These are phyloP conservation scores for Corythornis leucogaster DNA, from an alignment of 2,797 vertebrate species.

Conservation along the genomic window DNA sequence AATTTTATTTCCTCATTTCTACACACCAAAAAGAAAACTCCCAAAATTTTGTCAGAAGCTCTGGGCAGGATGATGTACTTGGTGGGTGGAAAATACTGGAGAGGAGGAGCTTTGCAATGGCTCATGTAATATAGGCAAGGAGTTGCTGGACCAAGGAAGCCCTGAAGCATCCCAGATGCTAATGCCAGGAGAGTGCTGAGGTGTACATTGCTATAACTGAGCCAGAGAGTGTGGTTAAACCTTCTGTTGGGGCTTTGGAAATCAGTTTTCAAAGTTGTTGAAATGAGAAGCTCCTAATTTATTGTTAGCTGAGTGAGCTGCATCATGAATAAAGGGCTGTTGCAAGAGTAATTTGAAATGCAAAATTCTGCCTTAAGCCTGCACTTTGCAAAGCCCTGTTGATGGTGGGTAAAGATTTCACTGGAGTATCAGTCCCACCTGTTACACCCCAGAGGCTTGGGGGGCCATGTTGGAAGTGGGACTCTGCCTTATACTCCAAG, in stretches of 20 bases:
- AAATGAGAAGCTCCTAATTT: background rate
- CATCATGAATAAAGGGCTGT: background rate
- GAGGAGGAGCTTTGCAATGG: background rate
- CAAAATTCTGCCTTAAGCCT: background rate
- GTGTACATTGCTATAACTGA: background rate
- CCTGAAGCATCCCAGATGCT: background rate
- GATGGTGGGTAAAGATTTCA: background rate
- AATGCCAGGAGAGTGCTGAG: background rate
- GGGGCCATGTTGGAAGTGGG: background rate
- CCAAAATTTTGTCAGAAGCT: background rate
- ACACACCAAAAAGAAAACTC: background rate
- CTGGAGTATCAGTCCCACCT: background rate
- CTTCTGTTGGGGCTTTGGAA: background rate
- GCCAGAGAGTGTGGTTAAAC: background rate
- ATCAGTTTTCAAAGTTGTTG: background rate
- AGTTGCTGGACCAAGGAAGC: background rate
- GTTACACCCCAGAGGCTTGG: background rate
- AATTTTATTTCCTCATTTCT: constrained; percentile 30
- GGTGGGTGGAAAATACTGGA: background rate
- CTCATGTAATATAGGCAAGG: background rate
- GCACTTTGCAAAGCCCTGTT: background rate
- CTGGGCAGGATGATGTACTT: background rate
- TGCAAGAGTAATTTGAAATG: background rate
- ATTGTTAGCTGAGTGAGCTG: background rate
- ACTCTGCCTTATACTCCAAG: background rate